Base-by-base conservation (phyloP, 2,888 invertebrate genomes). In the Tholera decimalis region DNA sequence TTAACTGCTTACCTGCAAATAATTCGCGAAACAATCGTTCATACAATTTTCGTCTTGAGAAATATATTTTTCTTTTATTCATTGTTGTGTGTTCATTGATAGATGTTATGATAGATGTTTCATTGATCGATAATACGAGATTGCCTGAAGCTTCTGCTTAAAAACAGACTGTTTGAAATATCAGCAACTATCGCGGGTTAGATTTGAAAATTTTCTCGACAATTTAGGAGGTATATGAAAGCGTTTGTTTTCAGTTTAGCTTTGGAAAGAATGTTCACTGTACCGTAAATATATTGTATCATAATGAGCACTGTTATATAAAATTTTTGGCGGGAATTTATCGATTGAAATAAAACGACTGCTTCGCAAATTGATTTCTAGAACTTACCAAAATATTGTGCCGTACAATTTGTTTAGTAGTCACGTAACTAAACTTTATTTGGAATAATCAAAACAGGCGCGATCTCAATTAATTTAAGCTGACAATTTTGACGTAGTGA, bases 21-120 rank as follows among this genome's bases (percentile, higher is more conserved):
- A 18, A 62, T 68, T 54, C 15, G 33, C 46, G 44, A 65, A 55
- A 77, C 67, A 63, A 55, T 37, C 51, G 24, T 33, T 53, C 49
- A 55, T 60, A 69, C 44, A 44, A 73, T 57, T 39, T 22, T 37
- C 39, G 30, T 2, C 13, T 8, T 20, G 30, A 24, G 30, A 8
- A 55, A 46, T 66, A 60, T 66, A 59, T 64, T 78, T 61, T 46
- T 37, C 46, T 44, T 72, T 50, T n/a, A 70, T 50, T 49, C 28
- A 20, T 54, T 49, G 62, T 64, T 69, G 51, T 73, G 64, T 80
- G 50, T 73, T 53, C 43, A 59, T 65, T 26, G 50, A 59, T 41
- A n/a, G 54, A 60, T 58, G 64, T 20, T 44, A n/a, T 22, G 41
- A 66, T n/a, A n/a, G n/a, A n/a, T 70, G 41, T 67, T 73, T 53